Percentiles rank a stretch among this genome's conserved stretches.
phyloP scores from a whole-genome alignment of 37 sponge, comb jelly and placozoan species.

The Ianthella basta region DNA sequence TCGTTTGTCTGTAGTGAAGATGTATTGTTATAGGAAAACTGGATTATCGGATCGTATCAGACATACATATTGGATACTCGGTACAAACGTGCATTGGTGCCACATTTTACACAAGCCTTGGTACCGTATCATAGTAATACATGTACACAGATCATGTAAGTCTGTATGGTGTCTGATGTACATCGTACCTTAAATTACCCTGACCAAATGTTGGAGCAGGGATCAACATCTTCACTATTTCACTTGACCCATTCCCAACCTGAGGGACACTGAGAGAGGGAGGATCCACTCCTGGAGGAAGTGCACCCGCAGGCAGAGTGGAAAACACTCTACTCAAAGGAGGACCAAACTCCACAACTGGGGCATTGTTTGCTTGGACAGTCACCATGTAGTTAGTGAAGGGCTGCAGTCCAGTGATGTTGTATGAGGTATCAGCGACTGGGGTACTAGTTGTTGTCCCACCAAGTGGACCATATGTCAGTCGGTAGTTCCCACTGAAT shows the following conservation, averaged over 20 bases:
- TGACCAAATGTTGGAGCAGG: neutral
- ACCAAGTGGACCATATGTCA: neutral
- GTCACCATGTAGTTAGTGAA: neutral
- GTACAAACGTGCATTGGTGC: too few species aligned
- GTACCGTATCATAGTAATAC: too few species aligned
- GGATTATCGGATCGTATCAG: too few species aligned
- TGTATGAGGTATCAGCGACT: neutral
- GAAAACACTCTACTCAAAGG: neutral
- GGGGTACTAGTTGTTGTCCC: neutral
- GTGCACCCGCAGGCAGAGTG: too few species aligned
- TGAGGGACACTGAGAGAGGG: neutral
- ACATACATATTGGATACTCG: too few species aligned
- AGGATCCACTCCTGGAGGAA: too few species aligned
- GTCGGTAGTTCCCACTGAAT: conserved; percentile 7
- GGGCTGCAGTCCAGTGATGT: conserved; percentile 7
- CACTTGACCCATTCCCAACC: neutral
- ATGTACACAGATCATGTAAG: too few species aligned
- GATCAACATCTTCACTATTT: neutral
- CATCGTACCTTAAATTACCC: neutral
- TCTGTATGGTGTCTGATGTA: too few species aligned
- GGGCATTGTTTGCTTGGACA: conserved; percentile 1
- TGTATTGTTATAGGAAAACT: too few species aligned
- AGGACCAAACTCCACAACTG: neutral
- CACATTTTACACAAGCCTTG: too few species aligned
- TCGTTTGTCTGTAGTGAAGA: too few species aligned